Percentiles rank a stretch among this genome's conserved stretches.
Evolutionary conservation across 2,888 invertebrate genomes (phyloP).

Genomic region (Chrysomela aeneicollis): DNA sequence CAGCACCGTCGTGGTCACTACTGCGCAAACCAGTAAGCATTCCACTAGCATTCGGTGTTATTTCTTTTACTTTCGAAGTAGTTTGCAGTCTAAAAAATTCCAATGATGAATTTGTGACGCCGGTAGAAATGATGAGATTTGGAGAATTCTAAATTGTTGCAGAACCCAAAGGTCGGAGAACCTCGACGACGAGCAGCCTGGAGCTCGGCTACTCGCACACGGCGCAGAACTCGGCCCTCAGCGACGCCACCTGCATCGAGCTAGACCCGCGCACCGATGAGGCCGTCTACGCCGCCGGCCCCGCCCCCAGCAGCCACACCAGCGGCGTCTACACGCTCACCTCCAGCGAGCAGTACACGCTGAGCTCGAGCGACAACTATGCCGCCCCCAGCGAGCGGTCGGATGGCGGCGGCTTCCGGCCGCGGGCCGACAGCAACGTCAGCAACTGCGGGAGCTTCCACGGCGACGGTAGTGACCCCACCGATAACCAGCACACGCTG

Average conservation of each 20-base stretch:
- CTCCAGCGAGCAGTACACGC: conserved; percentile 48
- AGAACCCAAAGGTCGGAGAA: conserved; percentile 66
- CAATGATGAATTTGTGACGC: too few species aligned
- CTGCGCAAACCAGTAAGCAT: conserved; percentile 61
- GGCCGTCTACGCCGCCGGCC: conserved; percentile 66
- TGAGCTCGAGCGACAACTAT: conserved; percentile 50
- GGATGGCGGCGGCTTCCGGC: conserved; percentile 64
- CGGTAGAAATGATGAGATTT: too few species aligned
- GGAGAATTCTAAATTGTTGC: conserved; percentile 44
- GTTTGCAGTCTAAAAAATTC: too few species aligned
- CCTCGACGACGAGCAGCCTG: conserved; percentile 82
- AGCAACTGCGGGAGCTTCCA: conserved; percentile 83
- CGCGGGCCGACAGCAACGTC: conserved; percentile 79
- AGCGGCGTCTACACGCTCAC: conserved; percentile 84
- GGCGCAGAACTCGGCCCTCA: conserved; percentile 83
- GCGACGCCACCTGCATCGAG: conserved; percentile 76
- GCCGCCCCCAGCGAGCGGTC: conserved; percentile 53
- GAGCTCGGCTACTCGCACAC: conserved; percentile 88
- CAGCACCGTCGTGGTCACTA: conserved; percentile 83
- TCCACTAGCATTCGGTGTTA: conserved; percentile 23
- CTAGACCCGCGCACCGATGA: conserved; percentile 62
- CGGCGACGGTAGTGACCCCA: conserved; percentile 89
- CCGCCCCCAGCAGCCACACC: conserved; percentile 81
- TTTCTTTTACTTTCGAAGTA: background rate
- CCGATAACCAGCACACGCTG: conserved; percentile 77